Percentiles rank a stretch among this genome's conserved stretches.
phyloP scores from a whole-genome alignment of 1,140 invertebrate species.

The Saxidomus purpurata region DNA sequence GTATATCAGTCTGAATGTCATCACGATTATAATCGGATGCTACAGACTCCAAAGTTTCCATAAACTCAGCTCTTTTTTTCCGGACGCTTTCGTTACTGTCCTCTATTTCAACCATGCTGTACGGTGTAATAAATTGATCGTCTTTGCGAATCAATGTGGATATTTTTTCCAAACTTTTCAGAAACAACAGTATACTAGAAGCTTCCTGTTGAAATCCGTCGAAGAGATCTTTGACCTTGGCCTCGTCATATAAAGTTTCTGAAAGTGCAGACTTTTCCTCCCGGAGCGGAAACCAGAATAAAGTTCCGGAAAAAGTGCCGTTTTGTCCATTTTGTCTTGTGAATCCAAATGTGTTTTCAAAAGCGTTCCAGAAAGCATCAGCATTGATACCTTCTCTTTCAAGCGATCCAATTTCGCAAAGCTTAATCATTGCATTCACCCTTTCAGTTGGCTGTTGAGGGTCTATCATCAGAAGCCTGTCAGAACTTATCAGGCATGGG shows the following conservation, averaged over 20 bases:
- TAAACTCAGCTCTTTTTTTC: background rate
- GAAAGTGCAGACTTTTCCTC: conserved; percentile 66
- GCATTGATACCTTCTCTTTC: conserved; percentile 2
- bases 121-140: background rate
- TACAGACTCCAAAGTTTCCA: background rate
- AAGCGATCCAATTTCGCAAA: background rate
- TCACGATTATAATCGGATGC: background rate
- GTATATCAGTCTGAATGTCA: background rate
- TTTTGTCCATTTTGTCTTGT: conserved; percentile 1
- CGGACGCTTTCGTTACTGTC: background rate
- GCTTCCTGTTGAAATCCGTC: conserved; percentile 68
- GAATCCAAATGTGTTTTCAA: conserved; percentile 58
- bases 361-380: background rate
- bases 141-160: background rate
- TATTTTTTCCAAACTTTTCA: conserved; percentile 65
- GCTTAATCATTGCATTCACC: conserved; percentile 29
- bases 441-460: conserved; percentile 10
- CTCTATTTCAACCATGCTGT: background rate
- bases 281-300: conserved; percentile 82
- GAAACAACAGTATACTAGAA: conserved; percentile 70
- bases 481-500: conserved; percentile 46
- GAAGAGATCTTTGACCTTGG: conserved; percentile 73
- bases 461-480: conserved; percentile 50
- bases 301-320: conserved; percentile 73
- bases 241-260: conserved; percentile 65